Conservation (phyloP, 2,888 invertebrate genomes). For the Drosophila neotestacea region DNA sequence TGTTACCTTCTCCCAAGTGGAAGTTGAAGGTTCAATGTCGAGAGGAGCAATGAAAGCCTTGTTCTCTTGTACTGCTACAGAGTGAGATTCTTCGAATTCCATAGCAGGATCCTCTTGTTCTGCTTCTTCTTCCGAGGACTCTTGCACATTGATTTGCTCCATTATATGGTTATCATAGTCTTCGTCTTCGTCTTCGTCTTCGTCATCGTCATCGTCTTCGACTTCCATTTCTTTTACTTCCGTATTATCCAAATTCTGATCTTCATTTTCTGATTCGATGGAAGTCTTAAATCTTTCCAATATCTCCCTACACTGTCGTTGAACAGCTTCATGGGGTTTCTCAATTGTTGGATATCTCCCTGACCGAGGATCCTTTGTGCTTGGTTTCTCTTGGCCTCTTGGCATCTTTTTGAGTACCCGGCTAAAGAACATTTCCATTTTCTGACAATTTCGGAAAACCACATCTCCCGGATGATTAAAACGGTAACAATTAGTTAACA, state of each 20-base stretch:
- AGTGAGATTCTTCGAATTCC: background rate
- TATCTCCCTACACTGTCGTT: too few species aligned
- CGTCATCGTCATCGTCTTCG: background rate
- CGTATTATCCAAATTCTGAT: background rate
- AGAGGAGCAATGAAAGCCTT: too few species aligned
- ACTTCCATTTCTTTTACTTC: background rate
- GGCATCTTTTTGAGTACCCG: constrained; percentile 45
- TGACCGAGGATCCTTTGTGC: constrained; percentile 37
- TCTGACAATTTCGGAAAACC: constrained; percentile 37
- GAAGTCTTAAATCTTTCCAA: too few species aligned
- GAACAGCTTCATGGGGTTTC: too few species aligned
- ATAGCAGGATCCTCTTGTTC: background rate
- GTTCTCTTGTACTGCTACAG: background rate
- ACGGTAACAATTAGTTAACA: constrained; percentile 37
- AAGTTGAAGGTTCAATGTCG: too few species aligned
- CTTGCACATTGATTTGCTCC: background rate
- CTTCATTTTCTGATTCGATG: background rate
- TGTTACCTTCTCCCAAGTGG: too few species aligned
- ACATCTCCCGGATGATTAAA: constrained; percentile 27
- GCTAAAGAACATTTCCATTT: constrained; percentile 43
- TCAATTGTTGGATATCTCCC: too few species aligned
- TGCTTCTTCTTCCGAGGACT: background rate
- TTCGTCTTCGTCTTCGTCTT: background rate
- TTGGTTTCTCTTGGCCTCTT: constrained; percentile 38
- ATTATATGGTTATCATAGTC: background rate